Evolutionary conservation across 2,888 invertebrate species (phyloP).

Genomic region (Dyspetes luteomarginatus): DNA sequence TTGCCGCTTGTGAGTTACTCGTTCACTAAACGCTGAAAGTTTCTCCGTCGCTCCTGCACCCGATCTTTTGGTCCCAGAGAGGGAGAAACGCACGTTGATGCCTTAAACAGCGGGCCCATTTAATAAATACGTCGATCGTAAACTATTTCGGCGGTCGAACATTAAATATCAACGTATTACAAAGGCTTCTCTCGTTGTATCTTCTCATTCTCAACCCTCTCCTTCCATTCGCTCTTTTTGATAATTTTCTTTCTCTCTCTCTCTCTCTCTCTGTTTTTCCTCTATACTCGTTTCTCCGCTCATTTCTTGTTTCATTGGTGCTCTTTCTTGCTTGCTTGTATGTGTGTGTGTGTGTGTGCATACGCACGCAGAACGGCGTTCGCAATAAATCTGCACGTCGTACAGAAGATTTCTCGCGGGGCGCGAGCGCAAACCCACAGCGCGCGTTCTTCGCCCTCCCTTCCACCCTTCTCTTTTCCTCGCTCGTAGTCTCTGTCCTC

Average conservation of each 20-base stretch:
- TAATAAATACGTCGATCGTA: constrained; percentile 82
- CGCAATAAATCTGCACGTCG: constrained; percentile 76
- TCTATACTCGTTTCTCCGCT: constrained; percentile 51
- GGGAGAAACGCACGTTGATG: constrained; percentile 67
- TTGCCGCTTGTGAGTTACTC: constrained; percentile 74
- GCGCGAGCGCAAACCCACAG: constrained; percentile 60
- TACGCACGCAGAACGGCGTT: constrained; percentile 62
- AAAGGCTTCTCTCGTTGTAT: constrained; percentile 67
- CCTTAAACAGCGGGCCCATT: constrained; percentile 75
- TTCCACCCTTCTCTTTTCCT: background rate
- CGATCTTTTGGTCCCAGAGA: constrained; percentile 28
- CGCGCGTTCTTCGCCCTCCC: constrained; percentile 46
- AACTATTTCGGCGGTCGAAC: constrained; percentile 77
- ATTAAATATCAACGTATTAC: constrained; percentile 80
- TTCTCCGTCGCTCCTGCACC: background rate
- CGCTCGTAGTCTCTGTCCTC: background rate
- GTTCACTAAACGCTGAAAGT: constrained; percentile 57
- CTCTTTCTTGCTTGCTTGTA: background rate
- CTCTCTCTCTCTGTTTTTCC: constrained; percentile 19
- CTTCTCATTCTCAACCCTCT: background rate
- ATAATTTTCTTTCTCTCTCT: constrained; percentile 2
- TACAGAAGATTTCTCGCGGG: constrained; percentile 67
- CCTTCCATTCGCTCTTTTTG: background rate
- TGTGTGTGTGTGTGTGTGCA: constrained; percentile 12
- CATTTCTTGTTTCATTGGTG: constrained; percentile 55